Conservation (phyloP, 1,140 invertebrate species). For the Orius insidiosus region DNA sequence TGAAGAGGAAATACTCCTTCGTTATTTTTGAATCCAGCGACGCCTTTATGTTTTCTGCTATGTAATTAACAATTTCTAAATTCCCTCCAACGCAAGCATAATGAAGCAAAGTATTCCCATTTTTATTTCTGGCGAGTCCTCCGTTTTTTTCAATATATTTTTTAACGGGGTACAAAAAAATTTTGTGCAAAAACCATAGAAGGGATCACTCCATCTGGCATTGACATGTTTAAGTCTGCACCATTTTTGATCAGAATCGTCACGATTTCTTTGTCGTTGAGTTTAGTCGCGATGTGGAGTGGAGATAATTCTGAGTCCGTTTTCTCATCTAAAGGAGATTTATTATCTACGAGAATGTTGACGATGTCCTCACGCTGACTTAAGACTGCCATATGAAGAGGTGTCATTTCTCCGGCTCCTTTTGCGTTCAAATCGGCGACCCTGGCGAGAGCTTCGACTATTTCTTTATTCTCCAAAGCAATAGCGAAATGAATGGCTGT, state of each 20-base stretch:
- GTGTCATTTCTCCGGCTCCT: too few relatives aligned
- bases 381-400: too few relatives aligned
- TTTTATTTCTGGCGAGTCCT: too few relatives aligned
- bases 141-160: too few relatives aligned
- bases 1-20: constrained; percentile 38
- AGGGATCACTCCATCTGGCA: too few relatives aligned
- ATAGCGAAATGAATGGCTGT: neutral
- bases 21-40: constrained; percentile 78
- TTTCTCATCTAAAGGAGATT: neutral
- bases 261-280: constrained; percentile 9
- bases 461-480: constrained; percentile 1
- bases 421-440: too few relatives aligned
- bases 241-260: constrained; percentile 12
- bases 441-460: neutral
- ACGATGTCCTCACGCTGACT: constrained; percentile 54
- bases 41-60: constrained; percentile 43
- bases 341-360: neutral
- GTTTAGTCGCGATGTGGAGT: constrained; percentile 12
- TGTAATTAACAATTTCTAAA: constrained; percentile 1
- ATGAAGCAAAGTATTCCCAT: too few relatives aligned
- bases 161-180: too few relatives aligned
- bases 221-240: too few relatives aligned
- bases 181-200: too few relatives aligned
- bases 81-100: neutral
- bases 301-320: constrained; percentile 9